Evolutionary conservation across 2,888 invertebrate genomes (phyloP), one percentile per base, ranked within the genome.

Genomic region (Sesia apiformis): DNA sequence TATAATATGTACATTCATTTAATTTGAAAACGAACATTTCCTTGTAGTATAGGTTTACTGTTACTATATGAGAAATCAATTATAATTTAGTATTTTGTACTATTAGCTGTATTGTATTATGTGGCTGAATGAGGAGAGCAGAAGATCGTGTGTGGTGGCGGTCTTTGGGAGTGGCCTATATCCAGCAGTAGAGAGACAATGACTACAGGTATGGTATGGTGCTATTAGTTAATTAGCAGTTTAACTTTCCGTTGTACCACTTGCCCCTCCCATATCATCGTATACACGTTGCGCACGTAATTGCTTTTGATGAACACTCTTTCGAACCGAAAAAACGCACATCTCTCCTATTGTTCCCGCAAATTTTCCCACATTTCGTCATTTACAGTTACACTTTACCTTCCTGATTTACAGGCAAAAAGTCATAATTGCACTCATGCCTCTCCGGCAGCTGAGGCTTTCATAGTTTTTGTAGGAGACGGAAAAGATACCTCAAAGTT

Each of bases 331-430:
- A 88, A 89, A 84, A 88, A 80, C 70, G 65, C 67, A 39, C 83
- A 78, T 81, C 79, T 83, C 81, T 82, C 81, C 70, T 74, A 88
- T 88, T 89, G 88, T 88, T 81, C 66, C 65, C 70, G 66, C 65
- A 72, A 64, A 76, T 78, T 77, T 81, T 89, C 89, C 86, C 89
- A 88, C 88, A 86, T 85, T 87, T 87, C 81, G 85, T 78, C 81
- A 72, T 77, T 79, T 80, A 85, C 87, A 74, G 87, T 85, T 88
- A 82, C 79, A 74, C 70, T 73, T 23, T 72, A 70, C 70, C 87
- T 88, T 89, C 89, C 89, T 86, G 76, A 80, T 82, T 73, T 73
- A 65, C 62, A 58, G 54, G 79, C 77, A 88, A 88, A 88, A 88
- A 87, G 71, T 67, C 70, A 80, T 83, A 85, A 88, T 86, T 81